Percentiles rank a stretch among this genome's conserved stretches.
phyloP scores from a whole-genome alignment of 2,797 vertebrate species.

The Pseudomugil tenellus region DNA sequence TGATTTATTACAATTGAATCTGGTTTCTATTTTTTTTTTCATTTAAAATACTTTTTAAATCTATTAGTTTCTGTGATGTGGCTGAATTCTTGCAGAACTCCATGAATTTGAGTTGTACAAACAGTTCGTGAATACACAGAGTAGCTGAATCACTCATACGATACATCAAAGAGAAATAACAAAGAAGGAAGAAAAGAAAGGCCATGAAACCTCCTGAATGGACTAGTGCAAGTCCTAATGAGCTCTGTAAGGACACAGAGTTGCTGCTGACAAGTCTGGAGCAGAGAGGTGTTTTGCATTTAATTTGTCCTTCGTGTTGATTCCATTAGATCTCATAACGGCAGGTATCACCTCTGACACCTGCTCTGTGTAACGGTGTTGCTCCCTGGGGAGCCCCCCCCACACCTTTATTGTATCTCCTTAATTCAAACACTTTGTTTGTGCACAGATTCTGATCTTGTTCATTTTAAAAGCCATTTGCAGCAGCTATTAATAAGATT shows the following conservation, averaged over 20 bases:
- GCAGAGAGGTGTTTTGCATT: slow-evolving; percentile 32
- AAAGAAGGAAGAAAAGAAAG: not conserved
- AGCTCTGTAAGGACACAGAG: slow-evolving; percentile 13
- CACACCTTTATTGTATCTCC: slow-evolving; percentile 1
- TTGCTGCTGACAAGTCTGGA: slow-evolving; percentile 31
- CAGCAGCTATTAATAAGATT: slow-evolving; percentile 28
- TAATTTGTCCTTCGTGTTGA: slow-evolving; percentile 48
- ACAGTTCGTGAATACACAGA: not conserved
- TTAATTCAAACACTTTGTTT: not conserved
- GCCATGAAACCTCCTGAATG: not conserved
- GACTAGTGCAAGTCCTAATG: slow-evolving; percentile 34
- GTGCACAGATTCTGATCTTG: not conserved
- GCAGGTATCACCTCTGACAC: slow-evolving; percentile 51
- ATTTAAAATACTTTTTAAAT: not conserved
- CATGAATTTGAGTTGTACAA: slow-evolving; percentile 3
- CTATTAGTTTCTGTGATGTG: not conserved
- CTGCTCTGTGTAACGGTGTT: slow-evolving; percentile 27
- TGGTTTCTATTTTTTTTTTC: not conserved
- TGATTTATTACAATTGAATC: not conserved
- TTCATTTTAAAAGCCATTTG: not conserved
- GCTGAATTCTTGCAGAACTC: not conserved
- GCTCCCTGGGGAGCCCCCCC: slow-evolving; percentile 16
- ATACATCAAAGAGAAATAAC: slow-evolving; percentile 7
- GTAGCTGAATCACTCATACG: not conserved
- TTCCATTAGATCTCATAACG: slow-evolving; percentile 49